These are phyloP conservation scores for Chlorops oryzae DNA, from an alignment of 1,140 invertebrate species.

Conservation along the genomic window DNA sequence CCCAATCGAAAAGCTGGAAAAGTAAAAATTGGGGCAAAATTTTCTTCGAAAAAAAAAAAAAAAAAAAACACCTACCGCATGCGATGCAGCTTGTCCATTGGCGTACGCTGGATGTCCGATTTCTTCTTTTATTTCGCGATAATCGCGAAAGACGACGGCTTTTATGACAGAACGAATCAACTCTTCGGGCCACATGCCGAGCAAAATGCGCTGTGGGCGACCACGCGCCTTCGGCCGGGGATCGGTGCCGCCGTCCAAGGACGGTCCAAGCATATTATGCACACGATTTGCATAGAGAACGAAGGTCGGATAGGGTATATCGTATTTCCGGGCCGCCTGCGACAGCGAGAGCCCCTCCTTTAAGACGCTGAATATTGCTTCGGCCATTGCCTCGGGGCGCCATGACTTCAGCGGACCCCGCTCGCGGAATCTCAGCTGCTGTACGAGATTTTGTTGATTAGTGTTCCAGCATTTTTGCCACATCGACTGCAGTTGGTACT, in stretches of 20 bases:
- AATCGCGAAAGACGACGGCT: conserved; percentile 83
- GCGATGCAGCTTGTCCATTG: conserved; percentile 39
- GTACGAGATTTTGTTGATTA: conserved; percentile 73
- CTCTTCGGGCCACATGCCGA: conserved; percentile 87
- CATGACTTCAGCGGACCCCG: conserved; percentile 85
- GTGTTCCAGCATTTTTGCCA: conserved; percentile 94
- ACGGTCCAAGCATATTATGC: conserved; percentile 88
- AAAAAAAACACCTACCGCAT: conserved; percentile 29
- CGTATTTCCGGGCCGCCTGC: conserved; percentile 84
- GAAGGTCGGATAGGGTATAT: conserved; percentile 90
- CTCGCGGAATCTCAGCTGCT: conserved; percentile 84
- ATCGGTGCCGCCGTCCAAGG: conserved; percentile 79
- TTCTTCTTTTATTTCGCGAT: conserved; percentile 68
- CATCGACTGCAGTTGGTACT: conserved; percentile 87
- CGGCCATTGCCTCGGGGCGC: conserved; percentile 89
- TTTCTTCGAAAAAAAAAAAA: not conserved
- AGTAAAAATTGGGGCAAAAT: not conserved
- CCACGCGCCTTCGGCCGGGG: conserved; percentile 82
- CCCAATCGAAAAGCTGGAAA: too few species aligned
- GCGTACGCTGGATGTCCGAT: conserved; percentile 53
- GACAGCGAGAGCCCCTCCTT: conserved; percentile 83
- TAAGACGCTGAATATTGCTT: conserved; percentile 84
- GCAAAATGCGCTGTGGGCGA: conserved; percentile 77
- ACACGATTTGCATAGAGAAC: conserved; percentile 90
- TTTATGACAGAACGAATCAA: conserved; percentile 85